Evolutionary conservation across 2,888 invertebrate genomes (phyloP), one percentile per base, ranked within the genome.

Genomic region (Aphelenchoides bicaudatus): DNA sequence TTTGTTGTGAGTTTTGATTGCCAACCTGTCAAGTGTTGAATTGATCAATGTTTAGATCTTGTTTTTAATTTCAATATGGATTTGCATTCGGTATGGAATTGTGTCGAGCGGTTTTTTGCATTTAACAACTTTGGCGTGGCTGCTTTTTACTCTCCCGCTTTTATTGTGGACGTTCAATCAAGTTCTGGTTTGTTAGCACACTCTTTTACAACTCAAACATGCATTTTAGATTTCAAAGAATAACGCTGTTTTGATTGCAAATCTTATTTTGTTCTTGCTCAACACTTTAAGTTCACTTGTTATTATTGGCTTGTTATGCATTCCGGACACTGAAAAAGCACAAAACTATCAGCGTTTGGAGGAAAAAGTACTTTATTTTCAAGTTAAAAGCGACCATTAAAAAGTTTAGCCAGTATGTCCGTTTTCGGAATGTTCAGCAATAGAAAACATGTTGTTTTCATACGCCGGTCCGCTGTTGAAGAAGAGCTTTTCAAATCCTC

Each of bases 91-190:
- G 19, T n/a, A 5, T 13, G 60, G 60, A n/a, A 16, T 39, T 27
- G 37, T 62, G 27, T 59, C 28, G 30, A 62, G 54, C 30, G 61
- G 61, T 0, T 19, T 62, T 23, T 13, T 61, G 49, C 61, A 61
- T 46, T n/a, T 61, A 27, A 30, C 47, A 16, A 61, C 60, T 59
- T 29, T 43, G 25, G 23, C 61, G 2, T 46, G 61, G 4, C 39
- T 62, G 10, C 13, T 55, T 21, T 54, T 61, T 10, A 21, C 61
- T 13, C n/a, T 62, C 13, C 61, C 61, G 39, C 23, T 21, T 4
- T 28, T 6, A 8, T 6, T 47, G 8, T 47, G 13, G 13, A 5
- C 29, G 27, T 47, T 6, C 16, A n/a, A 39, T 21, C 5, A 13
- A 8, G 19, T n/a, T 5, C 6, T n/a, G 39, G 39, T 5, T 34